Evolutionary conservation across 2,797 vertebrate species (phyloP).

Genomic region (Platalea minor): DNA sequence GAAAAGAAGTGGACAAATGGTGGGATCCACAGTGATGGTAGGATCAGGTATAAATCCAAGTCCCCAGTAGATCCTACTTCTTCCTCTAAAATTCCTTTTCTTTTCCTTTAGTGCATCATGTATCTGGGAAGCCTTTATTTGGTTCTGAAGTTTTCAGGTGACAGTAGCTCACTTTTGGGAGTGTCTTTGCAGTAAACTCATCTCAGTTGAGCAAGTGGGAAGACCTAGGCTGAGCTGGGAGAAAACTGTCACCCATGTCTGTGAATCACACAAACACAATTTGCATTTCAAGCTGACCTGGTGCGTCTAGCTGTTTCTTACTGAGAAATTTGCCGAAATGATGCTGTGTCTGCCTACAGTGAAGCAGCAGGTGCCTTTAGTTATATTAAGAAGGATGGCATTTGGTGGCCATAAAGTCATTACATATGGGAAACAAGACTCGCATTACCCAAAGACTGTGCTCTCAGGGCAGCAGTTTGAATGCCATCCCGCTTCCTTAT

Average conservation of each 20-base stretch:
- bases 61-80: background rate
- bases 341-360: background rate
- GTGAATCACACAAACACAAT: slow-evolving; percentile 15
- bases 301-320: background rate
- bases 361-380: background rate
- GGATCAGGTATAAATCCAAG: background rate
- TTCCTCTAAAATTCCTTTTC: background rate
- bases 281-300: slow-evolving; percentile 30
- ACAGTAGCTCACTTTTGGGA: background rate
- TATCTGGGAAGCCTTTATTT: background rate
- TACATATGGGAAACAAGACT: background rate
- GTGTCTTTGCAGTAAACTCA: background rate
- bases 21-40: background rate
- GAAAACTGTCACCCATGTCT: background rate
- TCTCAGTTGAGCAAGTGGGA: background rate
- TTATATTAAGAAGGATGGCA: background rate
- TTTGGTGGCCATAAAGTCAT: background rate
- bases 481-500: background rate
- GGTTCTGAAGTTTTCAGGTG: background rate
- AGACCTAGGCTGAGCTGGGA: background rate
- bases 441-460: background rate
- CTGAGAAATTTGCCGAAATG: slow-evolving; percentile 12
- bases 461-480: background rate
- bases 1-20: background rate
- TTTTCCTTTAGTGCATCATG: background rate